Evolutionary conservation across 2,113 vertebrate genomes (phyloP).

Genomic region (Corythornis vintsioides): DNA sequence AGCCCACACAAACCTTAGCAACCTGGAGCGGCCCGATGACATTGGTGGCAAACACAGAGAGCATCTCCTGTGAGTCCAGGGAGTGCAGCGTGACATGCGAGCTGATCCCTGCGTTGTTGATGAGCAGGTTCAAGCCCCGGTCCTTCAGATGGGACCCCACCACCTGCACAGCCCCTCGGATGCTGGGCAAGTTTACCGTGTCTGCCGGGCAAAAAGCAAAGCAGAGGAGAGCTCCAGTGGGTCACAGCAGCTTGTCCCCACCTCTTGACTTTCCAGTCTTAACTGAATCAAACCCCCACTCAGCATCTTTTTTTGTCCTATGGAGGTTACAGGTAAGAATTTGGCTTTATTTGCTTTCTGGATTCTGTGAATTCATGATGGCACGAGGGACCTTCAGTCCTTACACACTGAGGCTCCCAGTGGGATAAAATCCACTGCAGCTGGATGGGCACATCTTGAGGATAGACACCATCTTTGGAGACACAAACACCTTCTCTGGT

Average conservation of each 20-base stretch:
- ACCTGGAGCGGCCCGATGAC: conserved; percentile 48
- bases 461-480: neutral
- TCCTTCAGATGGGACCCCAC: conserved; percentile 47
- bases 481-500: neutral
- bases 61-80: conserved; percentile 24
- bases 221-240: neutral
- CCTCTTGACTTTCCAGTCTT: neutral
- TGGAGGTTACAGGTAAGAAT: neutral
- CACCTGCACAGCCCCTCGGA: neutral
- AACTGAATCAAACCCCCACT: neutral
- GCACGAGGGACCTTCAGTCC: neutral
- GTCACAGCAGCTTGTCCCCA: neutral
- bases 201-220: conserved; percentile 6
- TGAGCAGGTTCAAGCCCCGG: conserved; percentile 58
- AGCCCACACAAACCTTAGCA: neutral
- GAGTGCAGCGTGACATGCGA: neutral
- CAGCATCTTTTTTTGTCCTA: neutral
- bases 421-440: fast-evolving
- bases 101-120: conserved; percentile 48
- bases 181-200: conserved; percentile 12
- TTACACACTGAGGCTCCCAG: neutral
- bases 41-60: neutral
- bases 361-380: neutral
- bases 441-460: neutral
- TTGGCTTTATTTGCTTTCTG: neutral